Evolutionary conservation across 2,113 vertebrate genomes (phyloP).

Genomic region (Sorex fumeus): DNA sequence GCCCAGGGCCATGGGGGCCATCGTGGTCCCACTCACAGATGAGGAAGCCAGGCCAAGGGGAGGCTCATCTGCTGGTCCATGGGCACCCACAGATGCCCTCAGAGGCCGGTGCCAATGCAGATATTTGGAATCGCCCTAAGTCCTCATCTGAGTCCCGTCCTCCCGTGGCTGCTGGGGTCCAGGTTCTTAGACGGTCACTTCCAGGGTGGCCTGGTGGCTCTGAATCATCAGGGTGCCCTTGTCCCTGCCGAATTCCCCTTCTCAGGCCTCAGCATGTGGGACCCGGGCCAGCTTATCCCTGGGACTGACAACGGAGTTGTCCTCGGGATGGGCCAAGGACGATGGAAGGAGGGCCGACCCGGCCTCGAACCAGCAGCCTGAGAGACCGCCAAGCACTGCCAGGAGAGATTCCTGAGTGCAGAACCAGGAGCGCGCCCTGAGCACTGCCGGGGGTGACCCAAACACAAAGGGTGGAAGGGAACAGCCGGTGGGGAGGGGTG

Average conservation of each 20-base stretch:
- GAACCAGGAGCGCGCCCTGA: too few species aligned
- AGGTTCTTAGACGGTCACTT: not conserved
- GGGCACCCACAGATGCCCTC: constrained; percentile 13
- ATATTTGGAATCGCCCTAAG: constrained; percentile 1
- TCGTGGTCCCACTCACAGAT: not conserved
- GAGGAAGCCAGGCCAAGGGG: not conserved
- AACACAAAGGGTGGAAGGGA: too few species aligned
- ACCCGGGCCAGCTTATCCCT: not conserved
- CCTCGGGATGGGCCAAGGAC: not conserved
- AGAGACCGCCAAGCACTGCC: too few species aligned
- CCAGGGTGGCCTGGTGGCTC: not conserved
- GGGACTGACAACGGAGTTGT: not conserved
- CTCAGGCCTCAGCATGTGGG: not conserved
- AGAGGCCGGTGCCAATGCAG: not conserved
- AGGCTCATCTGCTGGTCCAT: not conserved
- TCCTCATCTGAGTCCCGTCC: not conserved
- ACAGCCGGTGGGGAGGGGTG: not conserved
- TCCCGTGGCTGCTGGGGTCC: not conserved
- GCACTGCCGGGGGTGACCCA: too few species aligned
- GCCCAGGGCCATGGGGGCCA: not conserved
- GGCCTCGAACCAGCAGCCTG: too few species aligned
- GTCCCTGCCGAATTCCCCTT: not conserved
- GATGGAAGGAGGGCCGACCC: too few species aligned
- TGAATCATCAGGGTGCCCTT: not conserved
- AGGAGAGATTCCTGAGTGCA: too few species aligned